Percentiles rank a stretch among this genome's conserved stretches.
phyloP scores from a whole-genome alignment of 2,797 vertebrate genomes.

The Sparidentex hasta region DNA sequence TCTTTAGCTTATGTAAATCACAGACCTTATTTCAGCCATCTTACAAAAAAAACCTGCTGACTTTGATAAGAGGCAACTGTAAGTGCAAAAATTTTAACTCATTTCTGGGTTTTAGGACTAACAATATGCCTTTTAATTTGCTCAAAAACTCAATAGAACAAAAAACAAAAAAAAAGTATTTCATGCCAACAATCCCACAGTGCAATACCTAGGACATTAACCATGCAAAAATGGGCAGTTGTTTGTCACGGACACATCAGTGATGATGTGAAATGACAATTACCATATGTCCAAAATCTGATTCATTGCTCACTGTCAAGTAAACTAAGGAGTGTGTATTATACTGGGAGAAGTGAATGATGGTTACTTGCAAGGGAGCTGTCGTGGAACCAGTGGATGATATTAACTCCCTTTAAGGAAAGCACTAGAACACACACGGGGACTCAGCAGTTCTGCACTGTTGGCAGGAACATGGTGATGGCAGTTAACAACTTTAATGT shows the following conservation, averaged over 20 bases:
- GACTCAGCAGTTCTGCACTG: neutral
- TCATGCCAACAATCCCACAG: neutral
- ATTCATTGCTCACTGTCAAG: neutral
- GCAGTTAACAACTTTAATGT: neutral
- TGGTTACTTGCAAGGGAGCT: neutral
- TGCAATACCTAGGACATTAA: neutral
- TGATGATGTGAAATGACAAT: neutral
- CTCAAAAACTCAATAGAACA: neutral
- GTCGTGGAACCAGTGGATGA: neutral
- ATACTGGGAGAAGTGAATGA: neutral
- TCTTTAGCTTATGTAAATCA: too few species aligned
- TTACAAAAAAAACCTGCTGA: too few species aligned
- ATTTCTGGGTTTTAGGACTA: too few species aligned
- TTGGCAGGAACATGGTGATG: neutral
- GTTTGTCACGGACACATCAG: neutral
- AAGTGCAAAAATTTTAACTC: too few species aligned
- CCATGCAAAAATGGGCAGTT: neutral
- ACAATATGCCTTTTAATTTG: too few species aligned
- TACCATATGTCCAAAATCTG: neutral
- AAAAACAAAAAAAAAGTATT: neutral
- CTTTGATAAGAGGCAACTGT: too few species aligned
- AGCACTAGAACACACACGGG: neutral
- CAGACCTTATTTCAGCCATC: too few species aligned
- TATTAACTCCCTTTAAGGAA: neutral
- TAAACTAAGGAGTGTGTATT: neutral